Evolutionary conservation across 2,113 vertebrate genomes (phyloP), one percentile per base, ranked within the genome.

Genomic region (Lontra canadensis): DNA sequence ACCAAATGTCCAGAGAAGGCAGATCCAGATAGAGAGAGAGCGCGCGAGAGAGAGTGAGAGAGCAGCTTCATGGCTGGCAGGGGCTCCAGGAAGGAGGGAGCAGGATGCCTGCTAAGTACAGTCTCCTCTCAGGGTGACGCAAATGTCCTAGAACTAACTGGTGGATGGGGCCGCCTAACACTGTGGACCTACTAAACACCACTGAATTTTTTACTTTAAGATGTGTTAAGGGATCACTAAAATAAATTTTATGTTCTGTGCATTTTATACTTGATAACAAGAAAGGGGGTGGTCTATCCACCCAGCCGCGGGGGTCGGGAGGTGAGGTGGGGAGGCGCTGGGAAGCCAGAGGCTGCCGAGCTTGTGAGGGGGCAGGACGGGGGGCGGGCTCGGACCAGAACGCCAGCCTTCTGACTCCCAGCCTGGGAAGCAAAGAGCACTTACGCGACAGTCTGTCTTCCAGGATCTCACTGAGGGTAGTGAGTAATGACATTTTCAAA

Each of bases 231-330:
- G 57, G 26, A 7, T 39, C 84, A 80, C 79, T 49, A 76, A 80
- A 89, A 57, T 55, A 80, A 89, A 47, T 55, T 36, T 91, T 74
- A 85, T 13, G 47, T 83, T 71, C 12, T 23, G 25, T 67, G 2
- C 80, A 84, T 92, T 89, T 90, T 74, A 94, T 4, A 67, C 47
- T 36, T n/a, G 49, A 31, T 42, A 63, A 81, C 29, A 47, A 69
- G 79, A 73, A 82, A 82, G 63, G 18, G 34, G n/a, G 6, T 18
- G 42, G 76, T 26, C 21, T 9, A 69, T 13, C 57, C 25, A 84
- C 2, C 59, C 17, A 8, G 2, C 34, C 0, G 0, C 12, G 4
- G 36, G 5, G 13, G 9, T 57, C 6, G 12, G 34, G 42, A 94
- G 11, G 69, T 11, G n/a, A 67, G 29, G 17, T n/a, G 61, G 84